Conservation (phyloP, 2,888 invertebrate species). For the Beris morrisii region DNA sequence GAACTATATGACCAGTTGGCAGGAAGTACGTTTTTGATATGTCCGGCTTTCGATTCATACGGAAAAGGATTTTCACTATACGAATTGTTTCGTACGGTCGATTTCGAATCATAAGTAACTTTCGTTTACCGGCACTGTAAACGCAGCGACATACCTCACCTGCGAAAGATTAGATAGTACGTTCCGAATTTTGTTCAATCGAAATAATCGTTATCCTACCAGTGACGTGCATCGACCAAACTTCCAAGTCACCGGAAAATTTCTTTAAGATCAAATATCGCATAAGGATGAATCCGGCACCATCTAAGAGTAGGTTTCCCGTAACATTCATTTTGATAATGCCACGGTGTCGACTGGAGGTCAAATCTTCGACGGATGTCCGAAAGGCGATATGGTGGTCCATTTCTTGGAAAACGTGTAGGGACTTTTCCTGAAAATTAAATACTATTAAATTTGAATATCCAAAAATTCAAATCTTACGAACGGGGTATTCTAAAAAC, state of each 20-base stretch:
- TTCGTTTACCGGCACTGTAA: conserved; percentile 31
- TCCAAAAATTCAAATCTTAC: background rate
- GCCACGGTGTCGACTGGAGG: conserved; percentile 9
- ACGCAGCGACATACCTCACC: conserved; percentile 32
- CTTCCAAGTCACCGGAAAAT: conserved; percentile 15
- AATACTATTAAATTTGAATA: background rate
- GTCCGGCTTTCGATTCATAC: conserved; percentile 21
- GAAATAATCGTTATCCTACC: background rate
- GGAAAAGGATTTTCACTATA: conserved; percentile 26
- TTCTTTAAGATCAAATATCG: conserved; percentile 21
- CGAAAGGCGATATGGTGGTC: conserved; percentile 1
- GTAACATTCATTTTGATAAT: background rate
- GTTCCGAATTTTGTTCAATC: background rate
- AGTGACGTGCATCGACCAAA: conserved; percentile 16
- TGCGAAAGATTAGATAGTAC: background rate
- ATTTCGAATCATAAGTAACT: conserved; percentile 26
- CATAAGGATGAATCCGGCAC: conserved; percentile 19
- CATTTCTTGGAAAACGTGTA: conserved; percentile 11
- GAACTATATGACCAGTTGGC: conserved; percentile 17
- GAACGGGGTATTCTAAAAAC: background rate
- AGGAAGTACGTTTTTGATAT: conserved; percentile 19
- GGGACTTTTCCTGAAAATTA: conserved; percentile 18
- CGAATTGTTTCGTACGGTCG: conserved; percentile 24
- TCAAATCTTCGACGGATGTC: background rate
- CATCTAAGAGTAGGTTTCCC: conserved; percentile 23